phyloP scores from a whole-genome alignment of 2,113 vertebrate species.

The Archilochus colubris region DNA sequence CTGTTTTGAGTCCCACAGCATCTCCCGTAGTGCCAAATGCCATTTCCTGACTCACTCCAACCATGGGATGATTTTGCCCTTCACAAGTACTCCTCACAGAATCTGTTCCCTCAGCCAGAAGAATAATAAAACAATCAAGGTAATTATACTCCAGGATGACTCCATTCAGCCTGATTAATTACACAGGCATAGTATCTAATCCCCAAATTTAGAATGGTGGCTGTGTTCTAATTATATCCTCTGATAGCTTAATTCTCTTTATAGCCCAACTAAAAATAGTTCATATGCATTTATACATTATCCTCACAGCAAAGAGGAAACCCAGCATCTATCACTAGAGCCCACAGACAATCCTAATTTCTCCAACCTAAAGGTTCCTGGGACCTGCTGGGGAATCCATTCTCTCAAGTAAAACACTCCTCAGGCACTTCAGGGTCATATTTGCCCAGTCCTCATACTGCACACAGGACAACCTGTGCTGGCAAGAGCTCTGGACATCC shows the following conservation, averaged over 20 bases:
- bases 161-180: background rate
- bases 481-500: background rate
- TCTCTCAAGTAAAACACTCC: background rate
- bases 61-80: background rate
- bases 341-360: background rate
- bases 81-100: background rate
- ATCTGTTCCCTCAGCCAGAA: background rate
- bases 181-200: background rate
- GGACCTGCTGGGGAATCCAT: background rate
- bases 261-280: slow-evolving; percentile 8
- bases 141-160: background rate
- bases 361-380: background rate
- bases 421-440: background rate
- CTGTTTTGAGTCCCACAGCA: background rate
- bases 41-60: background rate
- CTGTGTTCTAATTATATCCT: background rate
- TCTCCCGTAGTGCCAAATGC: background rate
- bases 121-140: background rate
- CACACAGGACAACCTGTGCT: background rate
- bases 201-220: background rate
- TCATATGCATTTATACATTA: background rate
- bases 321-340: background rate
- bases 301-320: background rate
- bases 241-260: background rate
- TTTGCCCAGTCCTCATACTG: background rate